Base-by-base conservation (phyloP, 2,888 invertebrate genomes). In the Xanthia icteritia region DNA sequence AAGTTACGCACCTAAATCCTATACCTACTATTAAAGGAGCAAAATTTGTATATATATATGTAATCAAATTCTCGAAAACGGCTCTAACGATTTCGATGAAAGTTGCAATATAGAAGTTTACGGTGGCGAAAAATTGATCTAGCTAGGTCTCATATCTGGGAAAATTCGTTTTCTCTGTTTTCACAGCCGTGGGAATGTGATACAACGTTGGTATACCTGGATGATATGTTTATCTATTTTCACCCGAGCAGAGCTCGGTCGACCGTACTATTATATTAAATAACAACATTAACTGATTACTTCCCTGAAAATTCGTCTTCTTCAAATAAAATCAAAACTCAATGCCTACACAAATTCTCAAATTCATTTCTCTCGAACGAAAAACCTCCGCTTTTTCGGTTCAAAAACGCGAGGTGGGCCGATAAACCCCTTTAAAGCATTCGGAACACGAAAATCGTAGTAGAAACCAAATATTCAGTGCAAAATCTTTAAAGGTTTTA, bases 401-500 rank as follows among this genome's bases (percentile, higher is more conserved):
- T 76, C 58, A 82, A 80, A 85, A 83, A 82, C 73, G 73, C 82
- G 77, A 85, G 77, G 58, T 77, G 61, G 67, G 77, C 82, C 81
- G 87, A 88, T 89, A 90, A 90, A 90, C 83, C 89, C 77, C 86
- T 89, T 88, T 83, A 91, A 92, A 93, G 88, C 87, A 81, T 82
- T 87, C 84, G 89, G 77, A 89, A 85, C 86, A 73, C 88, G 90
- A 92, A 91, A 91, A 90, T 89, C 88, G 91, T 82, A 91, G 89
- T 86, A 82, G 87, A 92, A 90, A 91, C 91, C 89, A 90, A 92
- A 92, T 91, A 77, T 88, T 91, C 91, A 86, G 88, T 90, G 92
- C 91, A 92, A 92, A 91, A 94, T 94, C 93, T 94, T 94, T 93
- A 93, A 94, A 94, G 94, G 93, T 94, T 92, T 95, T 96, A 96